phyloP scores from a whole-genome alignment of 2,888 invertebrate genomes.

The Mystacides longicornis region DNA sequence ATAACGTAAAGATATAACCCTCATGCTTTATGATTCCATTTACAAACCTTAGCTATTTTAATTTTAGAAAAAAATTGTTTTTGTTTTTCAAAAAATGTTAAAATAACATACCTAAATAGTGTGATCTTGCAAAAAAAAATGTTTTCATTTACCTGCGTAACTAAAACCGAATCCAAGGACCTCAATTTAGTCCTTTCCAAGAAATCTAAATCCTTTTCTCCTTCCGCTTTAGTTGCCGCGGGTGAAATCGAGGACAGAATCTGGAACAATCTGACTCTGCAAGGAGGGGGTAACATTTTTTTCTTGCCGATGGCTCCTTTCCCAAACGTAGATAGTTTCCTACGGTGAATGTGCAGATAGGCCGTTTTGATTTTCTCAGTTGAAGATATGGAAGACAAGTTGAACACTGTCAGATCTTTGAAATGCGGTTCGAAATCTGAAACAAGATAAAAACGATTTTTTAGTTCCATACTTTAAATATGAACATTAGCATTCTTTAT shows the following conservation, averaged over 20 bases:
- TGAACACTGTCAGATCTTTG: conserved; percentile 22
- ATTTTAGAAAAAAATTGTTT: too few relatives aligned
- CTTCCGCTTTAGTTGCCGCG: conserved; percentile 2
- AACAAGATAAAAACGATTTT: conserved; percentile 6
- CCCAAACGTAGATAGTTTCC: conserved; percentile 12
- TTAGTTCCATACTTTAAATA: too few relatives aligned
- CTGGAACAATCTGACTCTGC: conserved; percentile 26
- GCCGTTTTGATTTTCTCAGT: conserved; percentile 22
- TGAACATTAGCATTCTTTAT: too few relatives aligned
- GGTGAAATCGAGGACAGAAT: conserved; percentile 15
- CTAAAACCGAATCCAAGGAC: conserved; percentile 26
- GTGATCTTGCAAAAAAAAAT: not conserved
- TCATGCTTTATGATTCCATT: too few relatives aligned
- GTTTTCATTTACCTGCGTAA: conserved; percentile 25
- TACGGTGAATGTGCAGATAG: conserved; percentile 25
- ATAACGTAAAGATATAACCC: too few relatives aligned
- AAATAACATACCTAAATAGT: not conserved
- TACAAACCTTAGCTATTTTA: too few relatives aligned
- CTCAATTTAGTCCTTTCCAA: conserved; percentile 23
- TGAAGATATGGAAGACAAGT: conserved; percentile 13
- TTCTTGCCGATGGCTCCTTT: not conserved
- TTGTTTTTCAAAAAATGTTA: not conserved
- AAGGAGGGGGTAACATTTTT: conserved; percentile 25
- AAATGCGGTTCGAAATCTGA: conserved; percentile 23
- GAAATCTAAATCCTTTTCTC: conserved; percentile 15